A percentile compares a stretch with the other conserved stretches of the same genome.
Conservation (phyloP, 1,140 invertebrate genomes). For the Diuraphis noxia region DNA sequence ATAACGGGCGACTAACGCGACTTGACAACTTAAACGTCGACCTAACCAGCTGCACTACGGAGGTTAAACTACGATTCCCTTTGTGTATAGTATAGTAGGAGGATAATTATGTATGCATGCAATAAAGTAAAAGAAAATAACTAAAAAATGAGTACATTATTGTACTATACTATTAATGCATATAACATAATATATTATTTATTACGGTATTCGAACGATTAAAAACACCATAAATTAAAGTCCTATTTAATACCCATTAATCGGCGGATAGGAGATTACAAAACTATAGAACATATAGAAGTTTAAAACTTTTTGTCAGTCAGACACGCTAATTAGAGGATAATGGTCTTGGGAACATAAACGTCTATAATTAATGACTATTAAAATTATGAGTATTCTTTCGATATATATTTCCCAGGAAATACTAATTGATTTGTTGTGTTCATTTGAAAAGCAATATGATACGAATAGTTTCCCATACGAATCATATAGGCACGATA, state of each 20-base stretch:
- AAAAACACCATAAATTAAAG: no score
- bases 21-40: background rate
- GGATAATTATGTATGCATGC: background rate
- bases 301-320: background rate
- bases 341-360: conserved; percentile 22
- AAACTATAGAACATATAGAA: no score
- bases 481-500: background rate
- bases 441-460: background rate
- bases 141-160: background rate
- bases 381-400: background rate
- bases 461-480: conserved; percentile 17
- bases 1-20: background rate
- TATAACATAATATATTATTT: background rate
- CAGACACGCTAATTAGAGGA: background rate
- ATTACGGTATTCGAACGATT: background rate
- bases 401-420: conserved; percentile 20
- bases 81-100: background rate
- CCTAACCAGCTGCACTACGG: background rate
- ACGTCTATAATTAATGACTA: background rate
- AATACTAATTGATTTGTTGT: conserved; percentile 43
- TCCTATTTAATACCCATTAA: background rate
- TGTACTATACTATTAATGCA: background rate
- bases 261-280: background rate
- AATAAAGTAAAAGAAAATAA: background rate
- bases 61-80: background rate